Evolutionary conservation across 2,113 vertebrate genomes (phyloP).

Genomic region (Cnemophilus loriae): DNA sequence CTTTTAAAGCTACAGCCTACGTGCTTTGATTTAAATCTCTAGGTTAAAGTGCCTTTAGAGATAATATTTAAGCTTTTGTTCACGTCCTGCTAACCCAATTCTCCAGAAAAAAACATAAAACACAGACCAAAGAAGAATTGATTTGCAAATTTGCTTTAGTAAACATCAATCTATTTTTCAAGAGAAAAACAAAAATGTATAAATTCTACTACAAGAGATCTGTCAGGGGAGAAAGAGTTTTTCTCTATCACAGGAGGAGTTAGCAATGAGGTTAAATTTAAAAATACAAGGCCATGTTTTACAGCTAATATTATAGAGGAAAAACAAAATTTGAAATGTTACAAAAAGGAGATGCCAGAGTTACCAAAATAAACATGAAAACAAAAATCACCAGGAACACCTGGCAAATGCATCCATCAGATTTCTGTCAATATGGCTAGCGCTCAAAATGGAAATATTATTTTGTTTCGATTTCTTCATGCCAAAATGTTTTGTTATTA

Average conservation of each 20-base stretch:
- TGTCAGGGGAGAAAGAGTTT: not conserved
- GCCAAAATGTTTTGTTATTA: not conserved
- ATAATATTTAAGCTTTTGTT: not conserved
- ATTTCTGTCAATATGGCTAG: not conserved
- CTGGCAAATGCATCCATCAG: not conserved
- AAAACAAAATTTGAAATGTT: not conserved
- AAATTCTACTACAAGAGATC: not conserved
- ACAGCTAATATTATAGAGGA: not conserved
- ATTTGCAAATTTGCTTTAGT: not conserved
- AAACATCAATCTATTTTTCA: not conserved
- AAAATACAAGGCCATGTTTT: not conserved
- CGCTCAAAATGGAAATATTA: not conserved
- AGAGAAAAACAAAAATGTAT: not conserved
- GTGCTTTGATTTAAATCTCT: not conserved
- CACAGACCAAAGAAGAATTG: not conserved
- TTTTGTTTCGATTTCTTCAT: not conserved
- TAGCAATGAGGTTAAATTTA: not conserved
- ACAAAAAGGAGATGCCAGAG: not conserved
- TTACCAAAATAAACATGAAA: not conserved
- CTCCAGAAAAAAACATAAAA: not conserved
- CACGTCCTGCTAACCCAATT: not conserved
- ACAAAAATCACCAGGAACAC: not conserved
- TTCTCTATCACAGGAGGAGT: not conserved
- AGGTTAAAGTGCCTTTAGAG: not conserved
- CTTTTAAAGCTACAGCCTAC: not conserved